Evolutionary conservation across 2,113 vertebrate genomes (phyloP).

Genomic region (Salvelinus alpinus): DNA sequence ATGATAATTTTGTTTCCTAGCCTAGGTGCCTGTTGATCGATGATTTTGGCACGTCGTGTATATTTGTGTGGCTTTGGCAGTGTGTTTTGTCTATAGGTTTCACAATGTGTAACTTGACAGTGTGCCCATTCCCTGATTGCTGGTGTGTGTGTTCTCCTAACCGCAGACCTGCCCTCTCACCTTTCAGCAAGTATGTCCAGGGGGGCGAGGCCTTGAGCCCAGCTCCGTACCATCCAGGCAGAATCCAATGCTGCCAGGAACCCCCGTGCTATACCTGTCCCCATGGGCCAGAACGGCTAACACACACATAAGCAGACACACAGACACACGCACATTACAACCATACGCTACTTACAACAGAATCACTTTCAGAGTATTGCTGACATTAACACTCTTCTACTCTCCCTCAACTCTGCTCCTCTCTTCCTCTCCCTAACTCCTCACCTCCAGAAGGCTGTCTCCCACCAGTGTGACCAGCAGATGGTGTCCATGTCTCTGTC

Average conservation of each 20-base stretch:
- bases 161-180: slow-evolving; percentile 54
- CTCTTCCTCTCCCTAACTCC: slow-evolving; percentile 13
- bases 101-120: too few relatives aligned
- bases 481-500: slow-evolving; percentile 81
- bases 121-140: too few relatives aligned
- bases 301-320: neutral
- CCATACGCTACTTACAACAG: neutral
- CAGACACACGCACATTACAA: neutral
- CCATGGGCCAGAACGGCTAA: slow-evolving; percentile 98
- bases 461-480: slow-evolving; percentile 90
- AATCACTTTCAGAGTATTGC: too few relatives aligned
- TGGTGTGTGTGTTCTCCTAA: too few relatives aligned
- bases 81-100: too few relatives aligned
- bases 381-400: too few relatives aligned
- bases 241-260: slow-evolving; percentile 95
- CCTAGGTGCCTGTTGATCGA: too few relatives aligned
- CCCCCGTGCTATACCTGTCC: slow-evolving; percentile 93
- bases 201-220: slow-evolving; percentile 82
- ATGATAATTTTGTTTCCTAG: neutral
- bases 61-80: too few relatives aligned
- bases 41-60: too few relatives aligned
- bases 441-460: slow-evolving; percentile 93
- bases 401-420: too few relatives aligned
- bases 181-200: slow-evolving; percentile 91
- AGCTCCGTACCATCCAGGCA: slow-evolving; percentile 94